Evolutionary conservation across 2,113 vertebrate species (phyloP).

Genomic region (Miniopterus natalensis): DNA sequence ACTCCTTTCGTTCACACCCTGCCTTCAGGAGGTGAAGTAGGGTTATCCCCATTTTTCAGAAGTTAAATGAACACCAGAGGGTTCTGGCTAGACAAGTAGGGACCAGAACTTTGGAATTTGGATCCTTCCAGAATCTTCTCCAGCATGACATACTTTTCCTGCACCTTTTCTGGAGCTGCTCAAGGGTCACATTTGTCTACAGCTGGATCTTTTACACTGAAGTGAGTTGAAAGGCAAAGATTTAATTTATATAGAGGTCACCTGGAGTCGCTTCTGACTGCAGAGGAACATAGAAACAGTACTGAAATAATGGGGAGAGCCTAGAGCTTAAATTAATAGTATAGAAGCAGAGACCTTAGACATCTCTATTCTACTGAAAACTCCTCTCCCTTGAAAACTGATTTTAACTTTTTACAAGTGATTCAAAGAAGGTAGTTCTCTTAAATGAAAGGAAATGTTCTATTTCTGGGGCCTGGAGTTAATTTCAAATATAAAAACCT

Average conservation of each 20-base stretch:
- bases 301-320: neutral
- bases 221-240: constrained; percentile 25
- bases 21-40: neutral
- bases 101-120: neutral
- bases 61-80: neutral
- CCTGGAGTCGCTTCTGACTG: neutral
- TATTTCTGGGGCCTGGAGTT: constrained; percentile 88
- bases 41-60: neutral
- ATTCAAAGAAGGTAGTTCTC: constrained; percentile 69
- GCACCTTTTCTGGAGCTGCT: neutral
- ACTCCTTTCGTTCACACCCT: neutral
- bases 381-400: constrained; percentile 73
- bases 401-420: constrained; percentile 69
- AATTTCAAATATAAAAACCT: constrained; percentile 86
- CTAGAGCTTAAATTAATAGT: neutral
- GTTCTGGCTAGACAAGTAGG: neutral
- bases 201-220: neutral
- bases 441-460: constrained; percentile 80
- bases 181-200: neutral
- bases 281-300: neutral
- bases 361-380: constrained; percentile 59
- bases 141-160: neutral
- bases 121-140: neutral
- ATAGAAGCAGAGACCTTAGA: constrained; percentile 66
- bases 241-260: constrained; percentile 1